A percentile compares a stretch with the other conserved stretches of the same genome.
Evolutionary conservation across 2,797 vertebrate genomes (phyloP).

Genomic region (Argyrosomus regius): DNA sequence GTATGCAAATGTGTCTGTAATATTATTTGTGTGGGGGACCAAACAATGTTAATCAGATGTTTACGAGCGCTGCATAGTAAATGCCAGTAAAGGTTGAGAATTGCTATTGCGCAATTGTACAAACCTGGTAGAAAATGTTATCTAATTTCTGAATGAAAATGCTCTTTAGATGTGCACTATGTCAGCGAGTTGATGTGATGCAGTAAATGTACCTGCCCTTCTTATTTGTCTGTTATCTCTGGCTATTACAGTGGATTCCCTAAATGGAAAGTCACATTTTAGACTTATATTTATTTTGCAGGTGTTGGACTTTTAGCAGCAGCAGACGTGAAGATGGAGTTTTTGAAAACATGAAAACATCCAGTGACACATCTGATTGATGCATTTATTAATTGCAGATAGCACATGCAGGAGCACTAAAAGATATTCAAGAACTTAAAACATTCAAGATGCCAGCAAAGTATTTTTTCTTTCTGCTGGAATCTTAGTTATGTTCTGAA

Average conservation of each 20-base stretch:
- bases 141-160: slow-evolving; percentile 31
- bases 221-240: neutral
- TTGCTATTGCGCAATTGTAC: neutral
- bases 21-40: slow-evolving; percentile 47
- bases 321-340: neutral
- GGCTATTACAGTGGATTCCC: neutral
- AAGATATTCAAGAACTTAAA: neutral
- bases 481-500: slow-evolving; percentile 1
- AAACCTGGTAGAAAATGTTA: slow-evolving; percentile 31
- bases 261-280: slow-evolving; percentile 15
- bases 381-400: neutral
- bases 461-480: too few relatives aligned
- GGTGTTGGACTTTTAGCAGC: slow-evolving; percentile 5
- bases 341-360: neutral
- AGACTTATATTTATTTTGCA: neutral
- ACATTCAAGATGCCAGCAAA: neutral
- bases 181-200: slow-evolving; percentile 20
- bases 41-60: slow-evolving; percentile 72
- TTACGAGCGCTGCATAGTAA: slow-evolving; percentile 61
- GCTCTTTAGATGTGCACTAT: slow-evolving; percentile 19
- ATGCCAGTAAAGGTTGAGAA: slow-evolving; percentile 45
- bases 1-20: slow-evolving; percentile 49
- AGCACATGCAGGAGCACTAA: neutral
- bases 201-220: neutral
- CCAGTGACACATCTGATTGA: slow-evolving; percentile 6